Evolutionary conservation across 2,888 invertebrate genomes (phyloP).

Genomic region (Philereme vetulata): DNA sequence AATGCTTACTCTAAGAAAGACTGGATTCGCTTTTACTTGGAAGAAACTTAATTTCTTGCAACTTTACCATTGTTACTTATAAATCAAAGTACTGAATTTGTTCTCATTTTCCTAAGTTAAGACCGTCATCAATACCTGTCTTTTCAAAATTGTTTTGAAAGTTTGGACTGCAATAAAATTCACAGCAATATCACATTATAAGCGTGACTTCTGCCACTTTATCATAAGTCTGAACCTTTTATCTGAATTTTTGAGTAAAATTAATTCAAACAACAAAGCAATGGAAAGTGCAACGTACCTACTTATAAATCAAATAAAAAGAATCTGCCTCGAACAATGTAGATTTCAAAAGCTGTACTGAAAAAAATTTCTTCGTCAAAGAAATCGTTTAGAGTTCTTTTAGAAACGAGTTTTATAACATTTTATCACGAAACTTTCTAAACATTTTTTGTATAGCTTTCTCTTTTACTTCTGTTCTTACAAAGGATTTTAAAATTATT

Average conservation of each 20-base stretch:
- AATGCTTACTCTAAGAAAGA: constrained; percentile 18
- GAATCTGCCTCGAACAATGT: constrained; percentile 9
- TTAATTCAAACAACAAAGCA: background rate
- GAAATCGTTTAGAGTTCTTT: constrained; percentile 37
- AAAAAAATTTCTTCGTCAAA: constrained; percentile 39
- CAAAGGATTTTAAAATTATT: constrained; percentile 9
- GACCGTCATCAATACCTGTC: too few relatives aligned
- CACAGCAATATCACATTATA: background rate
- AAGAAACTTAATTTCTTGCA: background rate
- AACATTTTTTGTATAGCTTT: constrained; percentile 37
- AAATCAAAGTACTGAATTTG: too few relatives aligned
- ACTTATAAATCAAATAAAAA: constrained; percentile 8
- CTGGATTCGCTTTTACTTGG: background rate
- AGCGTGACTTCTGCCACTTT: background rate
- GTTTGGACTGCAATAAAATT: too few relatives aligned
- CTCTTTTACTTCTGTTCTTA: constrained; percentile 17
- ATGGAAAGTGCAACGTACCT: background rate
- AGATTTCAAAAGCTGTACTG: constrained; percentile 15
- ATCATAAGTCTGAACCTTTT: too few relatives aligned
- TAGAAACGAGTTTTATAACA: constrained; percentile 39
- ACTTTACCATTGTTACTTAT: background rate
- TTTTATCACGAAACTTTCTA: constrained; percentile 41
- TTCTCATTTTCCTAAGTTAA: too few relatives aligned
- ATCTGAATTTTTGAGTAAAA: background rate
- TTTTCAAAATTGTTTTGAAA: too few relatives aligned